Evolutionary conservation across 1,140 invertebrate genomes (phyloP).

Genomic region (Condylostylus longicornis): DNA sequence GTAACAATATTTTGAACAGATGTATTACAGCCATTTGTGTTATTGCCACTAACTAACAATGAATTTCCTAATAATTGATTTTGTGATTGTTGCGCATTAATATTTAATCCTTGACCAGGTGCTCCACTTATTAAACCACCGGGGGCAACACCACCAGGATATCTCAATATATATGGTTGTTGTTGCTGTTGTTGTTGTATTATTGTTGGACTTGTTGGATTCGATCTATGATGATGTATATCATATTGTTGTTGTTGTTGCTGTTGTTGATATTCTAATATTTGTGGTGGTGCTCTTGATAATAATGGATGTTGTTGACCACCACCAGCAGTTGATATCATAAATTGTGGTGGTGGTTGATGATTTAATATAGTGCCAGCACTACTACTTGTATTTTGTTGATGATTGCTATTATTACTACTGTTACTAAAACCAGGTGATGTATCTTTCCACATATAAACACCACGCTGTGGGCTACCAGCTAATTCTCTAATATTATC

Average conservation of each 20-base stretch:
- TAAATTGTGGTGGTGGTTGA: neutral
- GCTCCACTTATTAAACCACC: too few relatives aligned
- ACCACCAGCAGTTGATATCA: constrained; percentile 3
- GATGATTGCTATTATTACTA: constrained; percentile 8
- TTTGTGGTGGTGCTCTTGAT: constrained; percentile 6
- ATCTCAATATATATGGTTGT: too few relatives aligned
- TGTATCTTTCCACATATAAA: constrained; percentile 72
- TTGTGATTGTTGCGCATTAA: constrained; percentile 1
- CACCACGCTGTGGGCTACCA: constrained; percentile 64
- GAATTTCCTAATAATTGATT: too few relatives aligned
- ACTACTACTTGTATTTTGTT: constrained; percentile 18
- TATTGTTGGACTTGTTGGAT: constrained; percentile 62
- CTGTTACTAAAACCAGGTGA: constrained; percentile 33
- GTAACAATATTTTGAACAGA: constrained; percentile 11
- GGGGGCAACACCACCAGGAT: too few relatives aligned
- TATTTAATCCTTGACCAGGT: too few relatives aligned
- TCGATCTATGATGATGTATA: constrained; percentile 47
- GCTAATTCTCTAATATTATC: constrained; percentile 62
- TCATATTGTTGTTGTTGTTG: constrained; percentile 31
- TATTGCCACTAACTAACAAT: too few relatives aligned
- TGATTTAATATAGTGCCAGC: constrained; percentile 21
- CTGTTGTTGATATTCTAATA: constrained; percentile 21
- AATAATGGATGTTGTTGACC: constrained; percentile 13
- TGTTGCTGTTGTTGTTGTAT: constrained; percentile 34
- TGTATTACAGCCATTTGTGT: constrained; percentile 21